Evolutionary conservation across 2,797 vertebrate genomes (phyloP).

Genomic region (Protonibea diacanthus): DNA sequence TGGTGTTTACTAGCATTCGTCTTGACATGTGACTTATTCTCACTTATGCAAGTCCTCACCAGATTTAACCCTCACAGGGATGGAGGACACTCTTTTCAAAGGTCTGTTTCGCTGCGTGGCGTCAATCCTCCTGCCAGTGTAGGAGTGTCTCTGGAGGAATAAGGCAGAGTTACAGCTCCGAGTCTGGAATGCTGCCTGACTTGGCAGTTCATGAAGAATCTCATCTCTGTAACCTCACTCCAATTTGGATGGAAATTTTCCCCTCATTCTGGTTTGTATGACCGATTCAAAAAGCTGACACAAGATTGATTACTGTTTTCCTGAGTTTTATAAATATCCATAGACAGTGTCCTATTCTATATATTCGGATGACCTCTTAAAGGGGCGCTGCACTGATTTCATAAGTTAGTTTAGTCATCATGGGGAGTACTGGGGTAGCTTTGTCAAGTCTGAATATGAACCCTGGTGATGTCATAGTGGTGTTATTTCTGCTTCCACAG

Average conservation of each 20-base stretch:
- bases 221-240: constrained; percentile 49
- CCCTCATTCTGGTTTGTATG: constrained; percentile 22
- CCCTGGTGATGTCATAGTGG: neutral
- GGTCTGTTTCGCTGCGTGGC: constrained; percentile 38
- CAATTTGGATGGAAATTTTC: constrained; percentile 41
- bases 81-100: constrained; percentile 29
- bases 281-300: constrained; percentile 25
- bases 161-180: constrained; percentile 43
- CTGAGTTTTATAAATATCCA: constrained; percentile 23
- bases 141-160: constrained; percentile 47
- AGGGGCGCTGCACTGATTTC: constrained; percentile 10
- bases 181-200: constrained; percentile 59
- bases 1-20: constrained; percentile 16
- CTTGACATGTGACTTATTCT: constrained; percentile 15
- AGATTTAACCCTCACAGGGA: constrained; percentile 27
- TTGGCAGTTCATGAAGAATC: constrained; percentile 56
- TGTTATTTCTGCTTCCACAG: neutral
- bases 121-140: constrained; percentile 39
- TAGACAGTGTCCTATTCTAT: constrained; percentile 4
- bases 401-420: neutral
- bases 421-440: neutral
- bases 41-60: constrained; percentile 9
- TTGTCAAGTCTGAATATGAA: constrained; percentile 6
- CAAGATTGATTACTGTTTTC: constrained; percentile 41
- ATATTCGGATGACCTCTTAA: constrained; percentile 17